Evolutionary conservation across 2,797 vertebrate genomes (phyloP), one percentile per base, ranked within the genome.

Genomic region (Tenualosa ilisha): DNA sequence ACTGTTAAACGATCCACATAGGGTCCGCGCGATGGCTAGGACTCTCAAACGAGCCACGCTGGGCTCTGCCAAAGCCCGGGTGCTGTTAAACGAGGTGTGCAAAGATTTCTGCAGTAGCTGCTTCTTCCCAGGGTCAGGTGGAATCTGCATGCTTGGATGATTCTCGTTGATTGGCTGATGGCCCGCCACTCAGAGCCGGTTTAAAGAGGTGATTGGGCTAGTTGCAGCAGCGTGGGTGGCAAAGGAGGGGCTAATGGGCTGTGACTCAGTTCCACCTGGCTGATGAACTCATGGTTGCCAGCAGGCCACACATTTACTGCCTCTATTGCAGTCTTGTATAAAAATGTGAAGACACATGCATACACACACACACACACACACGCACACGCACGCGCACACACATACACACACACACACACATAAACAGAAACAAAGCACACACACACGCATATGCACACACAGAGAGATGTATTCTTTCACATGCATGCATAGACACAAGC

Each of bases 11-110:
- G 65, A 79, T 65, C 49, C 68, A 31, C 51, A 81, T 40, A 53
- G 81, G 83, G 54, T 63, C 46, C 46, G 40, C 5, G 81, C 59
- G 24, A 82, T 85, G 82, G 59, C 88, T 87, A 86, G 88, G 84
- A 86, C 54, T 84, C 46, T 81, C 85, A 87, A 88, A 84, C 43
- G 24, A 65, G 72, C 22, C 85, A 24, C 81, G 86, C 72, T 82
- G 86, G 82, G 85, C 65, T 26, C 59, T 65, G 72, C 37, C 26
- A n/a, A 84, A 87, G 85, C 63, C 87, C 87, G 87, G 87, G 82
- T 53, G 87, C 88, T 56, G 37, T 89, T 0, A 72, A 40, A 37
- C 65, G 65, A 72, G 65, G 31, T 72, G 65, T 26, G 61, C 24
- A 26, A 26, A 72, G 65, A 72, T 37, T 40, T 13, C 24, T 72